Percentiles rank a stretch among this genome's conserved stretches.
Conservation (phyloP, 2,113 vertebrate species). For the Ptyas mucosa region DNA sequence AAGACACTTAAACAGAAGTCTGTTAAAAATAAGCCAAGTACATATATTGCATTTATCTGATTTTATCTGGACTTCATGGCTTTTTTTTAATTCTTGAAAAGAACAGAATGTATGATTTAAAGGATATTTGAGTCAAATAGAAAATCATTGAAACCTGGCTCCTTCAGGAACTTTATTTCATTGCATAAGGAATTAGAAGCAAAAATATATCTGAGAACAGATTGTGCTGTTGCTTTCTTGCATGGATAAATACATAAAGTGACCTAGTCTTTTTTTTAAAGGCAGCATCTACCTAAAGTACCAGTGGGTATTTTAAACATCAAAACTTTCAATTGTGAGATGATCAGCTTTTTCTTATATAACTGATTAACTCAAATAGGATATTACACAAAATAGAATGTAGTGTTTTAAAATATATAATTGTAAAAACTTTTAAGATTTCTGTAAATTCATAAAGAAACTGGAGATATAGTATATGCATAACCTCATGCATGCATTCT, state of each 20-base stretch:
- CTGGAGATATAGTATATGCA: neutral
- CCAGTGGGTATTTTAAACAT: neutral
- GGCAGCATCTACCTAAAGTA: neutral
- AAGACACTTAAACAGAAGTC: neutral
- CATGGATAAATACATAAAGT: neutral
- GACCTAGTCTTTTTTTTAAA: neutral
- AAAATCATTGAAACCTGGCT: neutral
- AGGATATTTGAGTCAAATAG: neutral
- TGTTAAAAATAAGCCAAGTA: neutral
- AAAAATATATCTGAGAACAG: neutral
- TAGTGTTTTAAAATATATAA: neutral
- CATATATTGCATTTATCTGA: neutral
- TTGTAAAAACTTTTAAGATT: neutral
- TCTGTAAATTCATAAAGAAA: neutral
- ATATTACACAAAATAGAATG: neutral
- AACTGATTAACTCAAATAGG: neutral
- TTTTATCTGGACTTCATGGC: neutral
- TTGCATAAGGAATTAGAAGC: too few relatives aligned
- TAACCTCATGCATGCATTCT: neutral
- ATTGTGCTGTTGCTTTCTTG: neutral
- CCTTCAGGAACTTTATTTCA: neutral
- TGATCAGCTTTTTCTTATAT: neutral
- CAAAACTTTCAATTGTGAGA: neutral
- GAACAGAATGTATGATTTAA: neutral
- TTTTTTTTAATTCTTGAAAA: neutral